Base-by-base conservation (phyloP, 2,113 vertebrate species). In the Polyodon spathula region DNA sequence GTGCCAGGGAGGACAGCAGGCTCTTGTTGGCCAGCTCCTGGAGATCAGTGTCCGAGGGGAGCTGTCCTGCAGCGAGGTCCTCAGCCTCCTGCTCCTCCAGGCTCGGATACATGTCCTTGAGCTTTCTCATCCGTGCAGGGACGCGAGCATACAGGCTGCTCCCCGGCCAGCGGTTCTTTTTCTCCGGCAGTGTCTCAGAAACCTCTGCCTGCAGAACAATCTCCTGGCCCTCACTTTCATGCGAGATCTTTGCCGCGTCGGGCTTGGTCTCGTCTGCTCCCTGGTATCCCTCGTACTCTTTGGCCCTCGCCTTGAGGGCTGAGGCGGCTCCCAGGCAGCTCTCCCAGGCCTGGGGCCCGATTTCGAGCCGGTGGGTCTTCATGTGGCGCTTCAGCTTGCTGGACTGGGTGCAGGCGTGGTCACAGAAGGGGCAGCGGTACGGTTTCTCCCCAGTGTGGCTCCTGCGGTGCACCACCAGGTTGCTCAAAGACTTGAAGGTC, bases 51-150 rank as follows among this genome's bases (percentile, higher is more conserved):
- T 86, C 92, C 3, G 27, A 27, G 27, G 27, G 27, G 27, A 27
- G 27, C 27, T 90, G 89, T 83, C 86, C 86, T 75, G 85, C 85
- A 27, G 27, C 27, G 73, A 90, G 76, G 72, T 87, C 88, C 82
- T 90, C 85, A 71, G 84, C 82, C 70, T 90, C 86, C 88, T 90
- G 90, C 72, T 88, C 84, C 0, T 89, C 88, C 1, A 76, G 61
- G 86, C 81, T 27, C 3, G 27, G 44, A 48, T 55, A 66, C 77
- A 27, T 1, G 27, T 27, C 27, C 27, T 27, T 27, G 27, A 27
- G 27, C 27, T 78, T 86, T 92, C 75, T 69, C 87, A 27, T 27
- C 86, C 7, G 80, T 67, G 1, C 83, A n/a, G n/a, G 48, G 48
- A 50, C 48, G 5, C 81, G 63, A 87, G 76, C 1, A 86, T 84